Evolutionary conservation across 2,888 invertebrate genomes (phyloP), one percentile per base, ranked within the genome.

Genomic region (Ceraclea dissimilis): DNA sequence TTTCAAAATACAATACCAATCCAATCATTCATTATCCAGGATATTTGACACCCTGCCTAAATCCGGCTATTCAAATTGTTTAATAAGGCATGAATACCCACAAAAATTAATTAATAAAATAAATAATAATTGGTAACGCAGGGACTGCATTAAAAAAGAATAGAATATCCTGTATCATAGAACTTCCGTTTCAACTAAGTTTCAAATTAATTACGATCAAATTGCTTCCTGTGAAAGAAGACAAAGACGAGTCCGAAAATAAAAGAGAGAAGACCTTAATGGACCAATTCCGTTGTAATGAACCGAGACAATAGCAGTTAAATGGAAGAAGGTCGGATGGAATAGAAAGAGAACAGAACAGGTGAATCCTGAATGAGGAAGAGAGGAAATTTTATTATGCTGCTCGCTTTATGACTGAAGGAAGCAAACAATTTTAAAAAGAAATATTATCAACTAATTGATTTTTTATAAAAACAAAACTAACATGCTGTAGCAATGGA

Each of bases 211-310:
- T 60, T 60, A 54, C 52, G 56, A 48, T 20, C 51, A 49, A 60
- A 60, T 58, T 58, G 58, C 56, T 58, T 51, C 56, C 49, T 34
- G 18, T 18, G 51, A n/a, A 39, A 13, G 13, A 39, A 39, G 16
- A 39, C n/a, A 33, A 22, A 55, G 50, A 46, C 34, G 43, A 52
- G 54, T 47, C 58, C 55, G 26, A 55, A 60, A 60, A 60, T 56
- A 56, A 58, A 56, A 58, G 51, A 47, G 58, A 53, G 57, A 52
- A 60, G 52, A 56, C 47, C 26, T 49, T 60, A 60, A 60, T 60
- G 52, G 58, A 56, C 51, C 60, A 58, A 60, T 60, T 58, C 54
- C 51, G 58, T 33, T 47, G 56, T 60, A 60, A 60, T 58, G 60
- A 60, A 58, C 51, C 58, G 53, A 56, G 56, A 60, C 58, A 54